Evolutionary conservation across 2,888 invertebrate genomes (phyloP), one percentile per base, ranked within the genome.

Genomic region (Mythimna lalbum): DNA sequence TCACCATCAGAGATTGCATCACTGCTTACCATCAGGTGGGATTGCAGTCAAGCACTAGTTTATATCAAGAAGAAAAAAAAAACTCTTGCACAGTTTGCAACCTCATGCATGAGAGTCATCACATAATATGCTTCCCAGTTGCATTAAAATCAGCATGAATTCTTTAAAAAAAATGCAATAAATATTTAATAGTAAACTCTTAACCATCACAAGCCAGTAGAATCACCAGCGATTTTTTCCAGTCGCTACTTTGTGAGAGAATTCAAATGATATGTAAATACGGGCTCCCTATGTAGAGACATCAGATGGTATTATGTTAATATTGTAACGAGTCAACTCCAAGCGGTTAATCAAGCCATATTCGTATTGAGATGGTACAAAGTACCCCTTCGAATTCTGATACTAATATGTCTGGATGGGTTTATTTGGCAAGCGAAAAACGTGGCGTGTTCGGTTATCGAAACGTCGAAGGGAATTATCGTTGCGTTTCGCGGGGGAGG

Each of bases 231-330:
- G 47, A 69, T 76, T 85, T 85, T 84, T 85, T 82, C 82, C 82
- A 75, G 84, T 85, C 73, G 76, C 78, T 82, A 77, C 84, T 78
- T 75, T 87, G 78, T 84, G 81, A 84, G 87, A 72, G 84, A 88
- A 93, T 91, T 91, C 90, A 91, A 92, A 92, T 92, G 85, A 87
- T 89, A 92, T 93, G 92, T 90, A 90, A 92, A 93, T 93, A 89
- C 76, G 56, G 77, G 65, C 84, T 83, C 85, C 87, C 83, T 83
- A 83, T 83, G 76, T 89, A 85, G 86, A 88, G 86, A 92, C 91
- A 91, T 90, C 91, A 90, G 89, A 88, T 86, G 89, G 90, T 88
- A 90, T 92, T 93, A 93, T 93, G 93, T 78, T 89, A 93, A 90
- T 91, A 76, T 70, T 66, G 82, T 88, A 87, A 88, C 87, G 86